Conservation (phyloP, 2,113 vertebrate species). For the Corydoras maculifer region DNA sequence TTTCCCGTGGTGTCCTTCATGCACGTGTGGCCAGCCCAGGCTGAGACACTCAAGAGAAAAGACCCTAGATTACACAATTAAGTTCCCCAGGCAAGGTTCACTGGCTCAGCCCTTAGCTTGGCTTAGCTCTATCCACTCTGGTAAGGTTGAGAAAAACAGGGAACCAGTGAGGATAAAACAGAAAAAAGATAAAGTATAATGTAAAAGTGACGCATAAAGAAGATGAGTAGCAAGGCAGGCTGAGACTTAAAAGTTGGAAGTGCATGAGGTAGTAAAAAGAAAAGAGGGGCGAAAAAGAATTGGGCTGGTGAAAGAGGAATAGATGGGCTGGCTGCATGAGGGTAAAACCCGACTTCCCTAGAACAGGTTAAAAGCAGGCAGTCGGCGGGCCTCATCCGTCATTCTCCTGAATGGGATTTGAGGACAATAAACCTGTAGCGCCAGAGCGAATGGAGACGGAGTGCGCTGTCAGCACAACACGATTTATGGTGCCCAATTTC, state of each 20-base stretch:
- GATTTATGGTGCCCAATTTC: slow-evolving; percentile 76
- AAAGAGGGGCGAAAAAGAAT: slow-evolving; percentile 4
- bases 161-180: slow-evolving; percentile 2
- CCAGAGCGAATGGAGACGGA: slow-evolving; percentile 74
- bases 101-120: slow-evolving; percentile 27
- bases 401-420: slow-evolving; percentile 76
- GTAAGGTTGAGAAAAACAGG: slow-evolving; percentile 5
- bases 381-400: slow-evolving; percentile 68
- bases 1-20: slow-evolving; percentile 61
- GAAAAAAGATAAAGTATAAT: neutral
- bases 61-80: slow-evolving; percentile 48
- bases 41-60: slow-evolving; percentile 33
- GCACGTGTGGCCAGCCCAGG: slow-evolving; percentile 38
- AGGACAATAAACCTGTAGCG: slow-evolving; percentile 77
- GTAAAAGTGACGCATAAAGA: neutral
- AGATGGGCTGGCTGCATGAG: slow-evolving; percentile 30
- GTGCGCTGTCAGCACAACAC: slow-evolving; percentile 65
- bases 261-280: neutral
- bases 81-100: slow-evolving; percentile 39
- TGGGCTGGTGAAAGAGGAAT: slow-evolving; percentile 23
- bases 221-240: neutral
- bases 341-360: slow-evolving; percentile 43
- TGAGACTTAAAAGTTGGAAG: neutral
- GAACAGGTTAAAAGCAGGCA: slow-evolving; percentile 54
- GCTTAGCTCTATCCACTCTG: slow-evolving; percentile 37